Evolutionary conservation across 1,140 invertebrate species (phyloP).

Genomic region (Tetragnatha versicolor): DNA sequence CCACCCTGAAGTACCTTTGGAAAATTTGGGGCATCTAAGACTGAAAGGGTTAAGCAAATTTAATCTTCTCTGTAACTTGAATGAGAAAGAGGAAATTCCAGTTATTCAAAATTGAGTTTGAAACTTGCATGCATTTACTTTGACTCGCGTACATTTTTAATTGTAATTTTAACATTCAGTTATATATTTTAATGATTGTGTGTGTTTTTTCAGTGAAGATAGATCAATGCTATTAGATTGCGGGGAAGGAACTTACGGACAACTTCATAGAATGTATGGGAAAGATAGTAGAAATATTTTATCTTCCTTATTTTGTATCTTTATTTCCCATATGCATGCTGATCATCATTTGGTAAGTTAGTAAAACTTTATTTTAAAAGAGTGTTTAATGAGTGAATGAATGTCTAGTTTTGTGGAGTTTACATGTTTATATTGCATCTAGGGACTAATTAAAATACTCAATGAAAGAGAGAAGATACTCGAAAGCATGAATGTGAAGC

Average conservation of each 20-base stretch:
- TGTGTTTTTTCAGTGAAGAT: conserved; percentile 29
- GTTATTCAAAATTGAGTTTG: too few species aligned
- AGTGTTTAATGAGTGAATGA: neutral
- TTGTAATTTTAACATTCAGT: too few species aligned
- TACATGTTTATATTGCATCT: neutral
- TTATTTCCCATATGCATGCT: conserved; percentile 92
- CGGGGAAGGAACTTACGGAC: conserved; percentile 89
- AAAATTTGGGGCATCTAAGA: too few species aligned
- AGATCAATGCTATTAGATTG: conserved; percentile 83
- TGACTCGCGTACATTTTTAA: too few species aligned
- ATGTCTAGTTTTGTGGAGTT: neutral
- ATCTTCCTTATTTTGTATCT: conserved; percentile 76
- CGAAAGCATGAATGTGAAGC: neutral
- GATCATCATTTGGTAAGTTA: conserved; percentile 90
- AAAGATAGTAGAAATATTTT: conserved; percentile 69
- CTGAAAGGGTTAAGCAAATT: too few species aligned
- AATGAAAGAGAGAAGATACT: conserved; percentile 3
- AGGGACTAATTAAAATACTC: conserved; percentile 42
- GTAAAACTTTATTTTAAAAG: neutral
- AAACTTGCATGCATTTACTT: too few species aligned
- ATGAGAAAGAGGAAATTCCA: too few species aligned
- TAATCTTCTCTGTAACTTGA: too few species aligned
- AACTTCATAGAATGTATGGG: conserved; percentile 85
- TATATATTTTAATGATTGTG: too few species aligned
- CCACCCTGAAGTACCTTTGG: too few species aligned